These are phyloP conservation scores for Deilephila elpenor DNA, from an alignment of 2,888 invertebrate genomes.

Conservation along the genomic window DNA sequence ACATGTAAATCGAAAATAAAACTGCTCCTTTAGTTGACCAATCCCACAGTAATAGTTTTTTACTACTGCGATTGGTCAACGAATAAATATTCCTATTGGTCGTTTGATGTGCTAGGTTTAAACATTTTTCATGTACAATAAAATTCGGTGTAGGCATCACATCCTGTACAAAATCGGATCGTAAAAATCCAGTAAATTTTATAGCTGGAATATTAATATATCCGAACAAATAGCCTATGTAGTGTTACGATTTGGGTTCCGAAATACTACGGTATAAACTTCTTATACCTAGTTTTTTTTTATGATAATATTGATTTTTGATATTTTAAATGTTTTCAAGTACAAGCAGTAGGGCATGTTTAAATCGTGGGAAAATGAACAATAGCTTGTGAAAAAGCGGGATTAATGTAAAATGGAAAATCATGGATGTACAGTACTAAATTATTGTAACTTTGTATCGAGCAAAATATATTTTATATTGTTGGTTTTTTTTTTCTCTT, in stretches of 20 bases:
- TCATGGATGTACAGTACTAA: too few species aligned
- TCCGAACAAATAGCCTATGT: slow-evolving; percentile 5
- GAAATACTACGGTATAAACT: not conserved
- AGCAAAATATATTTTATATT: too few species aligned
- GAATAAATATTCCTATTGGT: slow-evolving; percentile 26
- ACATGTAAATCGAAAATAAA: not conserved
- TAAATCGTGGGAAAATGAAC: too few species aligned
- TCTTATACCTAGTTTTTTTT: not conserved
- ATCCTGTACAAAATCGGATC: slow-evolving; percentile 20
- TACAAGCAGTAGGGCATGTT: too few species aligned
- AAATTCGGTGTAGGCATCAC: slow-evolving; percentile 19
- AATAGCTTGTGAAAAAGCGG: too few species aligned
- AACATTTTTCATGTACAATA: slow-evolving; percentile 20
- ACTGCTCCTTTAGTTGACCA: not conserved
- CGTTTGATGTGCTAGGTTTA: slow-evolving; percentile 21
- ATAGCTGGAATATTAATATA: slow-evolving; percentile 23
- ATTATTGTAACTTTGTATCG: too few species aligned
- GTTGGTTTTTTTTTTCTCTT: too few species aligned
- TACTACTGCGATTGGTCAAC: not conserved
- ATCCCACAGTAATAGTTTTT: not conserved
- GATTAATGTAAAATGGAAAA: too few species aligned
- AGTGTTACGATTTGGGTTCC: not conserved
- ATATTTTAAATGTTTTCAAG: too few species aligned
- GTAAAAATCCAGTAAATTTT: slow-evolving; percentile 27
- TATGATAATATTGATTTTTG: too few species aligned